Evolutionary conservation across 2,797 vertebrate genomes (phyloP).

Genomic region (Perodicticus potto): DNA sequence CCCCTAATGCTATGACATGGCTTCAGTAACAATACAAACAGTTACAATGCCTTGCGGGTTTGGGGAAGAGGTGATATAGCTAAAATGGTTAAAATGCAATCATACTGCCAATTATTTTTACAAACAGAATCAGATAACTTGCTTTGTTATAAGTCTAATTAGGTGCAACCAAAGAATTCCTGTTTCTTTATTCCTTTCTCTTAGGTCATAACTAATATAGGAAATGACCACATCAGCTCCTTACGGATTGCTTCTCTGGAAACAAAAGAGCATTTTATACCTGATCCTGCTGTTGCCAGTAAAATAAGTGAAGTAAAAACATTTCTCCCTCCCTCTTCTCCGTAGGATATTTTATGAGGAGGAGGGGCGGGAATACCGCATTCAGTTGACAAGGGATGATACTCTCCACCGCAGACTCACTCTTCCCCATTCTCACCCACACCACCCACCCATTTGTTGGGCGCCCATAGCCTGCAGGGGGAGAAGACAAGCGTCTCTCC

Average conservation of each 20-base stretch:
- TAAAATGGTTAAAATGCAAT: conserved; percentile 31
- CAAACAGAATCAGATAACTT: background rate
- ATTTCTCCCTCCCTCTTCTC: background rate
- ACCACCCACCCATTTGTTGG: background rate
- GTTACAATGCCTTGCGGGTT: background rate
- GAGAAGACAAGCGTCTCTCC: background rate
- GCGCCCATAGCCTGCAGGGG: background rate
- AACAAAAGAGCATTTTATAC: conserved; percentile 75
- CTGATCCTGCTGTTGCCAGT: background rate
- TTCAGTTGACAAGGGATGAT: background rate
- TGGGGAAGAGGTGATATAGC: background rate
- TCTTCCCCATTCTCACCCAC: background rate
- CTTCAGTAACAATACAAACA: background rate
- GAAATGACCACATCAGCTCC: conserved; percentile 75
- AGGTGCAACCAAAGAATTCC: conserved; percentile 47
- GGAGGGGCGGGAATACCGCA: background rate
- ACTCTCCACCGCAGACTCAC: background rate
- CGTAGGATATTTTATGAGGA: background rate
- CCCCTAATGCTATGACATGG: background rate
- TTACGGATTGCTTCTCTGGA: conserved; percentile 41
- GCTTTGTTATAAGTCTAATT: conserved; percentile 37
- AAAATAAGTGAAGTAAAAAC: conserved; percentile 17
- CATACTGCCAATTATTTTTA: background rate
- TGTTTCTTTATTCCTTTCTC: conserved; percentile 60
- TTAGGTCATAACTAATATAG: conserved; percentile 15